These are phyloP conservation scores for Anolis apletophallus DNA, from an alignment of 2,797 vertebrate genomes.

Conservation along the genomic window DNA sequence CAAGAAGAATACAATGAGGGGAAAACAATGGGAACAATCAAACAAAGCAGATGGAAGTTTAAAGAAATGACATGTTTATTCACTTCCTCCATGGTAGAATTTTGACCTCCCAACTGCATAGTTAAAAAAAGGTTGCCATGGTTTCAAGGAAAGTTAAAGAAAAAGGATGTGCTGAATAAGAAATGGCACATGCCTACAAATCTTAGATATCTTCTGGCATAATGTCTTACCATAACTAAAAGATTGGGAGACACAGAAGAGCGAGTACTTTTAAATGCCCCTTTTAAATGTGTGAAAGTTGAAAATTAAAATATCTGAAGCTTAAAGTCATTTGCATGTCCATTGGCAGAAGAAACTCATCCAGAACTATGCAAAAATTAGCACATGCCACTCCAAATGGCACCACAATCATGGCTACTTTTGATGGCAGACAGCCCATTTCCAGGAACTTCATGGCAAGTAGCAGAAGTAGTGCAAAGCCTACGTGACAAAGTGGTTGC, in stretches of 20 bases:
- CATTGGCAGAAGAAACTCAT: background rate
- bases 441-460: background rate
- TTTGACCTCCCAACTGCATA: background rate
- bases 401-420: background rate
- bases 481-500: background rate
- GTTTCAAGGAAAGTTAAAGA: background rate
- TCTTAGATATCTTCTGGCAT: background rate
- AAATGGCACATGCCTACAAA: background rate
- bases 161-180: slow-evolving; percentile 4
- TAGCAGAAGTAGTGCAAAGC: background rate
- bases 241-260: background rate
- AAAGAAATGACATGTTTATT: background rate
- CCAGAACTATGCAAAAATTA: background rate
- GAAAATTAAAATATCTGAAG: background rate
- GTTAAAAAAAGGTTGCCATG: slow-evolving; percentile 4
- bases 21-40: background rate
- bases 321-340: background rate
- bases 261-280: background rate
- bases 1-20: background rate
- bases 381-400: background rate
- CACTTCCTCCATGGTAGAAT: background rate
- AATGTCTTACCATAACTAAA: background rate
- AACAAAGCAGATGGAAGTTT: background rate
- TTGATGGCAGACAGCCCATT: background rate
- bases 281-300: background rate